These are phyloP conservation scores for Indicator maculatus DNA, from an alignment of 2,113 vertebrate genomes.

Conservation along the genomic window DNA sequence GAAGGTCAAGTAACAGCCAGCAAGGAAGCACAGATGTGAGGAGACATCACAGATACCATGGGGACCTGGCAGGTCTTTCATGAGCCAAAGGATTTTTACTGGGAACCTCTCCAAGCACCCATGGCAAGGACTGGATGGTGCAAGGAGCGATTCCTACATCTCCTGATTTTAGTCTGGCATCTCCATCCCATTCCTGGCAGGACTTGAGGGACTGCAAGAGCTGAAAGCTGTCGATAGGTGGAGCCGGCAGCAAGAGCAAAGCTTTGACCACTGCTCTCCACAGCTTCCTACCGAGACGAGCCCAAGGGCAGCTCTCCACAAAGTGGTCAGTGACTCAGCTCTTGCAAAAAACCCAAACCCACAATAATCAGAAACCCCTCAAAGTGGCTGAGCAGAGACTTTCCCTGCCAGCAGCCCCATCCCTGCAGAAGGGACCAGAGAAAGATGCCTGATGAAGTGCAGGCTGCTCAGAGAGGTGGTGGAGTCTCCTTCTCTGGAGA, in stretches of 20 bases:
- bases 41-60: rapidly evolving
- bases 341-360: not conserved
- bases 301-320: not conserved
- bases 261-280: rapidly evolving
- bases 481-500: too few relatives aligned
- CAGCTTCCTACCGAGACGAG: not conserved
- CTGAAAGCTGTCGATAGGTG: constrained; percentile 27
- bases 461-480: too few relatives aligned
- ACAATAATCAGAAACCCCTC: too few relatives aligned
- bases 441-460: not conserved
- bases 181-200: not conserved
- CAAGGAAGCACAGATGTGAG: too few relatives aligned
- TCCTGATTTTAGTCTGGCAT: not conserved
- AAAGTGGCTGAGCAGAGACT: not conserved
- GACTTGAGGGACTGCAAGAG: not conserved
- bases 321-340: rapidly evolving
- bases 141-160: not conserved
- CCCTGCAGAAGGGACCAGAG: not conserved
- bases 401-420: not conserved
- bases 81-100: not conserved
- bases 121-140: rapidly evolving
- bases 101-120: not conserved
- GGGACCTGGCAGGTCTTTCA: not conserved
- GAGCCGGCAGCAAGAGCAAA: constrained; percentile 23
- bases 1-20: too few relatives aligned